Conservation (phyloP, 2,888 invertebrate species). For the Chirona hameri region DNA sequence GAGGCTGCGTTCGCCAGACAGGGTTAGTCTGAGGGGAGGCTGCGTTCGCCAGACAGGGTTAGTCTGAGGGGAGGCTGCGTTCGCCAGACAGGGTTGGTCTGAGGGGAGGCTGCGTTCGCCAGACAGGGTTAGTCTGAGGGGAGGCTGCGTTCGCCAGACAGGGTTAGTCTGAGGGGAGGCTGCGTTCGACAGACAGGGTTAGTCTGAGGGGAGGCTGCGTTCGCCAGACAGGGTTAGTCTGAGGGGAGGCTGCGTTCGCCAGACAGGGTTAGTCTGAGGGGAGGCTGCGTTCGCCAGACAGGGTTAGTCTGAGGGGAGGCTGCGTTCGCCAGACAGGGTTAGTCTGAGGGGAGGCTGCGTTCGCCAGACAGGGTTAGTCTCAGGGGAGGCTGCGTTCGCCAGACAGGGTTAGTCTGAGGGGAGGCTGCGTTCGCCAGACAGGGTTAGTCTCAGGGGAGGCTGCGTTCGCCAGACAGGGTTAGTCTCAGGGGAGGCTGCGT, state of each 20-base stretch:
- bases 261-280: no score
- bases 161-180: conserved; percentile 42
- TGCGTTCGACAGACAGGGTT: not conserved
- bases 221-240: no score
- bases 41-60: not conserved
- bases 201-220: not conserved
- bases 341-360: not conserved
- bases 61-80: not conserved
- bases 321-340: not conserved
- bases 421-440: conserved; percentile 45
- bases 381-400: no score
- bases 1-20: conserved; percentile 45
- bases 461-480: not conserved
- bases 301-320: conserved; percentile 42
- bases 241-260: no score
- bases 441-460: conserved; percentile 42
- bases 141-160: conserved; percentile 45
- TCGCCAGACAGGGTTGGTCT: no score
- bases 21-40: conserved; percentile 42
- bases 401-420: no score
- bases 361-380: no score
- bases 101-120: no score
- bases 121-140: no score
- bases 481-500: not conserved
- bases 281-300: conserved; percentile 45